Percentiles rank a stretch among this genome's conserved stretches.
Conservation (phyloP, 2,113 vertebrate genomes). For the Hystrix brachyura region DNA sequence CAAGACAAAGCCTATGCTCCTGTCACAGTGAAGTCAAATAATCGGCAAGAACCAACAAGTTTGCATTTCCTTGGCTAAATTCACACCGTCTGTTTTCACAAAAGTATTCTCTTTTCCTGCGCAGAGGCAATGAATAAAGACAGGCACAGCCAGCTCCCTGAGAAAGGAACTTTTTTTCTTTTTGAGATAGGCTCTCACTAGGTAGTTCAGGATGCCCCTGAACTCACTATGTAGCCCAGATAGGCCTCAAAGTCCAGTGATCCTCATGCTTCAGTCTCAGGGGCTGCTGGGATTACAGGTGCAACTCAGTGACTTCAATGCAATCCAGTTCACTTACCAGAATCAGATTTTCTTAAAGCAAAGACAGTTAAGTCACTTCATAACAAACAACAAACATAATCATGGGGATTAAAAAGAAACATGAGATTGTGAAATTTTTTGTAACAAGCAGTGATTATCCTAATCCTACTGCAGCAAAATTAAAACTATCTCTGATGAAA, state of each 20-base stretch:
- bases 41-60: slow-evolving; percentile 64
- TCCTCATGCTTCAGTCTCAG: not conserved
- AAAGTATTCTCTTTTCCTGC: slow-evolving; percentile 61
- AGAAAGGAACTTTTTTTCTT: not conserved
- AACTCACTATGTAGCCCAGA: not conserved
- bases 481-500: slow-evolving; percentile 12
- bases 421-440: not conserved
- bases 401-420: not conserved
- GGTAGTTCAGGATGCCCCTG: not conserved
- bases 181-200: not conserved
- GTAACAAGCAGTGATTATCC: not conserved
- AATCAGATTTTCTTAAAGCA: not conserved
- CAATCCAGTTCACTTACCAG: not conserved
- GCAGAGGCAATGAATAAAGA: slow-evolving; percentile 66
- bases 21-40: not conserved
- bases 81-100: not conserved
- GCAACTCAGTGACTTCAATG: not conserved
- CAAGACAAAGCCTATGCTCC: slow-evolving; percentile 67
- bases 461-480: not conserved
- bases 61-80: slow-evolving; percentile 62
- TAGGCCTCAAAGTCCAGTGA: not conserved
- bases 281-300: not conserved
- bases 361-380: not conserved
- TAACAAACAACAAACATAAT: not conserved
- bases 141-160: slow-evolving; percentile 9